phyloP scores from a whole-genome alignment of 2,888 invertebrate species.

The Mechanitis mazaeus region DNA sequence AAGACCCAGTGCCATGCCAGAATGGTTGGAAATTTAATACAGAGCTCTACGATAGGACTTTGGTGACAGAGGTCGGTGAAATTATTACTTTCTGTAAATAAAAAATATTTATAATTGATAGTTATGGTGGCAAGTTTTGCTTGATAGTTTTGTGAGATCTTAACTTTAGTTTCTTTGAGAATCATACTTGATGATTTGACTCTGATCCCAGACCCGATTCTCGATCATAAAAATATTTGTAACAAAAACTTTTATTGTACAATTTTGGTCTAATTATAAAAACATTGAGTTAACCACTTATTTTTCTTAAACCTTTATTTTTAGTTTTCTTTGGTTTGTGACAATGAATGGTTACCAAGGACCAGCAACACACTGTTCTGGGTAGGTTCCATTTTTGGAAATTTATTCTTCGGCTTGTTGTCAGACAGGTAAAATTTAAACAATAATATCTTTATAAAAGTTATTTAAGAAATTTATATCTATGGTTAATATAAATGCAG shows the following conservation, averaged over 20 bases:
- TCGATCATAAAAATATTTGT: too few relatives aligned
- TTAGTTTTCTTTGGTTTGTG: conserved; percentile 80
- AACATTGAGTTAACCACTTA: too few relatives aligned
- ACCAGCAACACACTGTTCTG: conserved; percentile 81
- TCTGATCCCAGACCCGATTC: too few relatives aligned
- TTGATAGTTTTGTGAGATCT: too few relatives aligned
- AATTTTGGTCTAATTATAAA: too few relatives aligned
- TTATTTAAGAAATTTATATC: not conserved
- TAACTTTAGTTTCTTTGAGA: too few relatives aligned
- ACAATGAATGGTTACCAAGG: conserved; percentile 78
- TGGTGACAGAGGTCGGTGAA: conserved; percentile 78
- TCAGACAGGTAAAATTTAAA: conserved; percentile 73
- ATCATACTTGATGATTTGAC: not conserved
- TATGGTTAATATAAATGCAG: too few relatives aligned
- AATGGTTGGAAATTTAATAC: conserved; percentile 79
- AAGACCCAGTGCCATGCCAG: conserved; percentile 63
- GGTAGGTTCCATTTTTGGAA: conserved; percentile 82
- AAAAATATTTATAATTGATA: not conserved
- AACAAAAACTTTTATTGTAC: too few relatives aligned
- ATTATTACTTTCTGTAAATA: not conserved
- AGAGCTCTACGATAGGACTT: conserved; percentile 78
- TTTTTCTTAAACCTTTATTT: not conserved
- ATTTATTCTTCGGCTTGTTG: conserved; percentile 81
- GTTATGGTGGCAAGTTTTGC: too few relatives aligned
- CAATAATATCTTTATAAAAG: not conserved